These are phyloP conservation scores for Synanthedon vespiformis DNA, from an alignment of 2,888 invertebrate species.

Conservation along the genomic window DNA sequence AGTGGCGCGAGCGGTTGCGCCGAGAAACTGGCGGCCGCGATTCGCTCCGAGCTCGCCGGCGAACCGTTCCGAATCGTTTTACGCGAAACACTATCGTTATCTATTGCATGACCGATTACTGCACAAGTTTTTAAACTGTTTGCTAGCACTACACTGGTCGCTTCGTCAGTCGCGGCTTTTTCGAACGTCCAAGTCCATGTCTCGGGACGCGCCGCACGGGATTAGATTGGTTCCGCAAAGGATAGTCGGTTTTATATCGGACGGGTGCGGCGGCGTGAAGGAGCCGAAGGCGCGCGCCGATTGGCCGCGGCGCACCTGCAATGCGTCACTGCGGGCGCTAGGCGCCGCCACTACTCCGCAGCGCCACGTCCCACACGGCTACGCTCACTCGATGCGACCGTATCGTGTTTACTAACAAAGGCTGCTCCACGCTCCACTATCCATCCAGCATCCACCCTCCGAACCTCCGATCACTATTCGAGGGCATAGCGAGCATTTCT, in stretches of 20 bases:
- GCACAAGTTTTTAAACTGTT: conserved; percentile 24
- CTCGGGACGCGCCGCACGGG: conserved; percentile 64
- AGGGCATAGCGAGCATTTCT: conserved; percentile 17
- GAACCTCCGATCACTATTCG: background rate
- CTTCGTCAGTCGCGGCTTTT: conserved; percentile 37
- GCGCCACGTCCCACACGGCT: conserved; percentile 12
- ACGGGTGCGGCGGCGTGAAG: conserved; percentile 82
- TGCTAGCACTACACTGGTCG: conserved; percentile 26
- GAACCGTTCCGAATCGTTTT: conserved; percentile 58
- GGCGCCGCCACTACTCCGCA: conserved; percentile 9
- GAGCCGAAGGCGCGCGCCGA: conserved; percentile 77
- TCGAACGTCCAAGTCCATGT: conserved; percentile 63
- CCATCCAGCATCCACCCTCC: too few species aligned
- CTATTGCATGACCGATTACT: conserved; percentile 57
- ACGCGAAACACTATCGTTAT: conserved; percentile 38
- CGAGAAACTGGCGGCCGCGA: conserved; percentile 59
- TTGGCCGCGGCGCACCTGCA: conserved; percentile 88
- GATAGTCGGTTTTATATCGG: conserved; percentile 75
- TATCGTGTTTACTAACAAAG: background rate
- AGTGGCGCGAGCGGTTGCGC: conserved; percentile 64
- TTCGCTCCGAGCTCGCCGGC: conserved; percentile 53
- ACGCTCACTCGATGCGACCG: conserved; percentile 4
- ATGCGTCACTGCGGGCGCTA: conserved; percentile 77
- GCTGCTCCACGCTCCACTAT: background rate
- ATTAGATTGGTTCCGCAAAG: conserved; percentile 74